These are phyloP conservation scores for Diacarnus erythraeanus DNA, from an alignment of 37 sponge, comb jelly and placozoan species.

Conservation along the genomic window DNA sequence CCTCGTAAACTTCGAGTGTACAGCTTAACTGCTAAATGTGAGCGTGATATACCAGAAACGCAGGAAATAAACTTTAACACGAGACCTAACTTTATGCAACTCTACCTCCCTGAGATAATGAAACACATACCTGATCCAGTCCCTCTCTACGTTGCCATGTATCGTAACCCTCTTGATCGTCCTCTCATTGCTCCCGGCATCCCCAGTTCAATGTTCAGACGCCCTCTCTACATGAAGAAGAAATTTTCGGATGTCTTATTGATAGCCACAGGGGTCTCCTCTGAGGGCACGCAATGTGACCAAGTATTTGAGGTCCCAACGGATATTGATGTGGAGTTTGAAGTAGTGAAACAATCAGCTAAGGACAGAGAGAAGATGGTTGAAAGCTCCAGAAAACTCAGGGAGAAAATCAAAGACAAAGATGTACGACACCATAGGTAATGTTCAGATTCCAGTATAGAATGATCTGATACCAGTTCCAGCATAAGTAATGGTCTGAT, in stretches of 20 bases:
- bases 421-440: slow-evolving; percentile 17
- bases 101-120: slow-evolving; percentile 46
- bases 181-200: slow-evolving; percentile 10
- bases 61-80: slow-evolving; percentile 34
- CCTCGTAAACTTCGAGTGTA: slow-evolving; percentile 20
- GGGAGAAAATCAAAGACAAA: slow-evolving; percentile 7
- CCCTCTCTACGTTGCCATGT: slow-evolving; percentile 18
- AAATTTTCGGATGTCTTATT: slow-evolving; percentile 5
- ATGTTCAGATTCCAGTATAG: neutral
- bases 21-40: slow-evolving; percentile 7
- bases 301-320: slow-evolving; percentile 33
- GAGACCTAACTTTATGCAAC: slow-evolving; percentile 17
- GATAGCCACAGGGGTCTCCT: neutral
- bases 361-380: slow-evolving; percentile 12
- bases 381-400: slow-evolving; percentile 1
- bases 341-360: slow-evolving; percentile 18
- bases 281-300: neutral
- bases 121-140: slow-evolving; percentile 8
- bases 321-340: slow-evolving; percentile 34
- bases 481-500: too few relatives aligned
- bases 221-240: neutral
- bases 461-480: too few relatives aligned
- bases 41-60: slow-evolving; percentile 18
- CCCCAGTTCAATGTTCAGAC: slow-evolving; percentile 1
- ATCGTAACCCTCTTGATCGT: neutral